phyloP scores from a whole-genome alignment of 2,888 invertebrate species.

The Ashinkailepas kermadecensis region DNA sequence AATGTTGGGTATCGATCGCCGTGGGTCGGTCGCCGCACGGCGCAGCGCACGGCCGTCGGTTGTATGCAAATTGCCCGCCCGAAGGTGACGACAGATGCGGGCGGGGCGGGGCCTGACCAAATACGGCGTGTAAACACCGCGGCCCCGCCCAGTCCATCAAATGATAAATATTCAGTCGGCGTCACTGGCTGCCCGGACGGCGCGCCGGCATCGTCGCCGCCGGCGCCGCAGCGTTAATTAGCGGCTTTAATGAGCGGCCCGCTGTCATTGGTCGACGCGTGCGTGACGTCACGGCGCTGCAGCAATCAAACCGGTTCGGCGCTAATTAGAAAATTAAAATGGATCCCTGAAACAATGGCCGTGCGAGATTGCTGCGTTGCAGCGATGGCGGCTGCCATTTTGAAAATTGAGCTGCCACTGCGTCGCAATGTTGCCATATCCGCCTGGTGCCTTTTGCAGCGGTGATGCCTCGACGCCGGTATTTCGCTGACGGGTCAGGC shows the following conservation, averaged over 20 bases:
- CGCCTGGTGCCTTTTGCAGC: too few relatives aligned
- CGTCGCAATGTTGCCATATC: too few relatives aligned
- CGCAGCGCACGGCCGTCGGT: neutral
- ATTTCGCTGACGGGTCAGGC: too few relatives aligned
- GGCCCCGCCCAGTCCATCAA: neutral
- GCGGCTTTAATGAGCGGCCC: constrained; percentile 13
- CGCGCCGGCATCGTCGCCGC: neutral
- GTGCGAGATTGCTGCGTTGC: neutral
- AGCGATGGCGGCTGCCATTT: neutral
- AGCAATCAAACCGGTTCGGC: constrained; percentile 17
- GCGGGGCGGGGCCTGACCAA: constrained; percentile 10
- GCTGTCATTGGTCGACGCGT: neutral
- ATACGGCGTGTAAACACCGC: constrained; percentile 3
- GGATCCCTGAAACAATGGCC: constrained; percentile 10
- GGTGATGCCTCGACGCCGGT: too few relatives aligned
- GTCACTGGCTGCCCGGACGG: neutral
- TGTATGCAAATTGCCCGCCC: constrained; percentile 10
- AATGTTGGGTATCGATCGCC: neutral
- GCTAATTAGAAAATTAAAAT: constrained; percentile 10
- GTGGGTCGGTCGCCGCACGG: too few relatives aligned
- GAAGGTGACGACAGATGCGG: constrained; percentile 4
- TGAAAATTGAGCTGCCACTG: neutral
- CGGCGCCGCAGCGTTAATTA: constrained; percentile 3
- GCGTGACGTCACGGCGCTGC: neutral
- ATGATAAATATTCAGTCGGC: constrained; percentile 11